A percentile compares a stretch with the other conserved stretches of the same genome.
These are phyloP conservation scores for Tragopan temminckii DNA, from an alignment of 2,797 vertebrate species.

Conservation along the genomic window DNA sequence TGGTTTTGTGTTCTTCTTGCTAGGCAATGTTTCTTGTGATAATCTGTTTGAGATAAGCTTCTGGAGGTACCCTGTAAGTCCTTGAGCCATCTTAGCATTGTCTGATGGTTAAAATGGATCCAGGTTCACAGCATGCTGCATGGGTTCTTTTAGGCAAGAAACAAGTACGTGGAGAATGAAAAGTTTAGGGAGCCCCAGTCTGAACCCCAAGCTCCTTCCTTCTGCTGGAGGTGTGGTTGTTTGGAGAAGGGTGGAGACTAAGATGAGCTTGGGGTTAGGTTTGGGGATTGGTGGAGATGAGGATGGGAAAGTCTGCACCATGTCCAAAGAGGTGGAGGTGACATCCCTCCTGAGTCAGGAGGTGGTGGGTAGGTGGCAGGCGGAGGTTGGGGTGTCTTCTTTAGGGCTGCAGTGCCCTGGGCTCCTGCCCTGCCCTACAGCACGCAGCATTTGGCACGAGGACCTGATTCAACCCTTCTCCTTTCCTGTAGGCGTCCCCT, in stretches of 20 bases:
- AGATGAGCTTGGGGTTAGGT: neutral
- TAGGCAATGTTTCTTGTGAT: neutral
- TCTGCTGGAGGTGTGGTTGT: rapidly evolving
- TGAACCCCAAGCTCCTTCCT: neutral
- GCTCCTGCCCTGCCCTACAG: neutral
- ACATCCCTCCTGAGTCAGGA: neutral
- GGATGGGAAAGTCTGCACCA: neutral
- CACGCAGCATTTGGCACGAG: rapidly evolving
- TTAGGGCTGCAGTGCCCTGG: rapidly evolving
- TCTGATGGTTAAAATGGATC: neutral
- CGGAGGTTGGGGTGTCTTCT: neutral
- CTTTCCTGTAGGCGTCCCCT: conserved; percentile 89
- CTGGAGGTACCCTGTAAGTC: rapidly evolving
- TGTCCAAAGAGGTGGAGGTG: neutral
- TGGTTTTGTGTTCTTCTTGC: rapidly evolving
- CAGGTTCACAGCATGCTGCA: rapidly evolving
- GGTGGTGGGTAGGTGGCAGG: neutral
- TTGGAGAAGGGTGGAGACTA: neutral
- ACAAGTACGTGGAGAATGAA: neutral
- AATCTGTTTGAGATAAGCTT: neutral
- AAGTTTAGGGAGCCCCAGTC: neutral
- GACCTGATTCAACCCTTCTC: neutral
- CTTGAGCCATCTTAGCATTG: neutral
- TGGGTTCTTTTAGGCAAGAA: neutral
- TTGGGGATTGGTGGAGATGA: neutral